A percentile compares a stretch with the other conserved stretches of the same genome.
phyloP scores from a whole-genome alignment of 2,113 vertebrate species.

The Mastomys natalensis region DNA sequence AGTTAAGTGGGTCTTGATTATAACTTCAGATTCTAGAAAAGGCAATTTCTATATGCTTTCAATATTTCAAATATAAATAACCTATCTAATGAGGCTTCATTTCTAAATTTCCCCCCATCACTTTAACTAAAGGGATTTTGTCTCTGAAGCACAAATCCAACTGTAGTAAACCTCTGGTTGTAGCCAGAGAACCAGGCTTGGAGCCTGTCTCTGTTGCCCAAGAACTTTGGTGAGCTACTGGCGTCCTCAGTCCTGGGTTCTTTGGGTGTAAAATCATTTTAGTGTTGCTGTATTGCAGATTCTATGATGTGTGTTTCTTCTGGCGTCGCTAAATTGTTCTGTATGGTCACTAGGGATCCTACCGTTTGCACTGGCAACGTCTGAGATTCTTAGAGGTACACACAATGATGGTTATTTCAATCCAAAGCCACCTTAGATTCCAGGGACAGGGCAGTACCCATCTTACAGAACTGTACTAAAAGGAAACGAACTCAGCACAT shows the following conservation, averaged over 20 bases:
- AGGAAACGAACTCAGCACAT: background rate
- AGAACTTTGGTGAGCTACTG: background rate
- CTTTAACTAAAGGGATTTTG: background rate
- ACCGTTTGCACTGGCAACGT: background rate
- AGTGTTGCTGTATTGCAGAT: background rate
- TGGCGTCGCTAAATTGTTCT: background rate
- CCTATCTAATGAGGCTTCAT: background rate
- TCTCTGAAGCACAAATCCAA: background rate
- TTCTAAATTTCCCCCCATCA: background rate
- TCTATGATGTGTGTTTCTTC: background rate
- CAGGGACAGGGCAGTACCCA: background rate
- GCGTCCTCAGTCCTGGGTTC: background rate
- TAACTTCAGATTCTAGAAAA: conserved; percentile 40
- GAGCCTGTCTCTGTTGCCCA: background rate
- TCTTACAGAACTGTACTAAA: background rate
- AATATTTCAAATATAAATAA: conserved; percentile 40
- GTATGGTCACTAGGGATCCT: background rate
- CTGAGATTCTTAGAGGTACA: background rate
- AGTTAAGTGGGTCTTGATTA: conserved; percentile 23
- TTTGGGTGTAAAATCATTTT: background rate
- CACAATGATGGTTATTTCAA: conserved; percentile 15
- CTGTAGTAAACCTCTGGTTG: background rate
- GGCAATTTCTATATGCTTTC: conserved; percentile 27
- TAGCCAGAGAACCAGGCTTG: background rate
- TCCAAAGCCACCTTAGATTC: background rate